phyloP scores from a whole-genome alignment of 2,888 invertebrate genomes.

The Hyppa rectilinea region DNA sequence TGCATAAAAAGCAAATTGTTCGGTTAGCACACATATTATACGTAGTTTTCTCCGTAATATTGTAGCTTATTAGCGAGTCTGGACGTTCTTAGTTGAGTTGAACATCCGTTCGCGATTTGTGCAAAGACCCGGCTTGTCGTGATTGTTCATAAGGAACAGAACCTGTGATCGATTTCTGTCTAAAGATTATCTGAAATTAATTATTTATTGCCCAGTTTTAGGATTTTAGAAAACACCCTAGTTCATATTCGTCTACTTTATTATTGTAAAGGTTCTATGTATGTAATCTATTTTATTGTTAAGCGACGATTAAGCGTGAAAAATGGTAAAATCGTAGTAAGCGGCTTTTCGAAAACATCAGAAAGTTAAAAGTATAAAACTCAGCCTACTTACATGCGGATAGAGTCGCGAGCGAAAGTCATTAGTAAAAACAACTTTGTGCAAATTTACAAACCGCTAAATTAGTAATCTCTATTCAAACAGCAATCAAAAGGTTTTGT shows the following conservation, averaged over 20 bases:
- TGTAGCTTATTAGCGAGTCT: slow-evolving; percentile 35
- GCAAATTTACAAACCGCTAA: slow-evolving; percentile 27
- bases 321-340: not conserved
- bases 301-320: not conserved
- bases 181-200: not conserved
- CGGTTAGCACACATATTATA: slow-evolving; percentile 42
- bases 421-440: slow-evolving; percentile 48
- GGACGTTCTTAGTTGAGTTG: slow-evolving; percentile 10
- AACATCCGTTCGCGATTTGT: slow-evolving; percentile 30
- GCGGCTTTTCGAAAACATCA: slow-evolving; percentile 12
- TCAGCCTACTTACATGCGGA: slow-evolving; percentile 33
- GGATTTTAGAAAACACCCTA: not conserved
- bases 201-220: too few relatives aligned
- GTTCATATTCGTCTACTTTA: too few relatives aligned
- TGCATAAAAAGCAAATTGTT: slow-evolving; percentile 50
- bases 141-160: not conserved
- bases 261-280: too few relatives aligned
- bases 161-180: not conserved
- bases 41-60: slow-evolving; percentile 50
- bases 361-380: slow-evolving; percentile 45
- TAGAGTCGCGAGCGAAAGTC: slow-evolving; percentile 50
- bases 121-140: not conserved
- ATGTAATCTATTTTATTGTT: slow-evolving; percentile 1
- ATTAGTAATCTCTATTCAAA: slow-evolving; percentile 26
- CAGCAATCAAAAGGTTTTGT: slow-evolving; percentile 18